Base-by-base conservation (phyloP, 2,113 vertebrate genomes). In the Furnarius figulus region DNA sequence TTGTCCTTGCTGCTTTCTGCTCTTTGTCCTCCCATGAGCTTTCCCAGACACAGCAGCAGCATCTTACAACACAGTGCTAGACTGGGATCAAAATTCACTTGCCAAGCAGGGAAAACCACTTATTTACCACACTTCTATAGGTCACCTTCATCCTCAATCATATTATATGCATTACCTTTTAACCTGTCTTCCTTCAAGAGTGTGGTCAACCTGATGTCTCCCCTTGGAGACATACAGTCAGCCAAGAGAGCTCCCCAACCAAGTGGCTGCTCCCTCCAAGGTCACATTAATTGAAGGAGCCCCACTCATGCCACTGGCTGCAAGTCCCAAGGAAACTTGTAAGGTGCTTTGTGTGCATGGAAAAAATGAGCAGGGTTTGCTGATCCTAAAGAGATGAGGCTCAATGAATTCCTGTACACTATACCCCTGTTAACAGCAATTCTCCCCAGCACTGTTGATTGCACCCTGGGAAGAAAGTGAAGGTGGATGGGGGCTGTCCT, bases 41-140 rank as follows among this genome's bases (percentile, higher is more conserved):
- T 95, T 81, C 53, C 42, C 30, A 59, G 76, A 53, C 39, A 42
- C 2, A 63, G 80, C 66, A 85, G 72, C 31, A 49, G 53, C 16
- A 10, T 75, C 65, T 93, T 49, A 70, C 6, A 12, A 72, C 3
- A 4, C 4, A 22, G 58, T 42, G 73, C 67, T 89, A 27, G 3
- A 6, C 77, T 93, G 78, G 65, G 67, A 95, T 96, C 87, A 90
- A 94, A 97, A 97, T 92, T 84, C 86, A 42, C 80, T 93, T 86
- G 78, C 63, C 72, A 44, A 95, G 93, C 81, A 94, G 76, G 94
- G 93, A 93, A 96, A 96, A 93, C 14, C 25, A 7, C 59, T 22
- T 82, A 75, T 85, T 96, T 95, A 76, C 87, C 6, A 3, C 71
- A 37, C 49, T 94, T 92, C 68, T 66, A n/a, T 24, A 93, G 88